Percentiles rank a stretch among this genome's conserved stretches.
Evolutionary conservation across 2,888 invertebrate genomes (phyloP).

Genomic region (Pteria penguin): DNA sequence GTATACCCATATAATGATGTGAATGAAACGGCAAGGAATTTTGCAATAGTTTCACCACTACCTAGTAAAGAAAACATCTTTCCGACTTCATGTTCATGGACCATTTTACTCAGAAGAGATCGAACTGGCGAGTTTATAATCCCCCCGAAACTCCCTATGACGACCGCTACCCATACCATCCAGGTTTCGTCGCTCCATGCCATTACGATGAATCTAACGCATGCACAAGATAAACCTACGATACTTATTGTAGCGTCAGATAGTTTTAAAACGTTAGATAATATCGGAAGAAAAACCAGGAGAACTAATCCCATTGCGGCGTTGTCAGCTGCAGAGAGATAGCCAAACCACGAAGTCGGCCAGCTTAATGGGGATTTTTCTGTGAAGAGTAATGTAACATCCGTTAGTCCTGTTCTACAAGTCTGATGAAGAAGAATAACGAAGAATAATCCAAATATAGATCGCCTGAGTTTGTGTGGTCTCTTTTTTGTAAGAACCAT

Average conservation of each 20-base stretch:
- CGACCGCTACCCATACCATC: constrained; percentile 72
- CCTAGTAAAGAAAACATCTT: constrained; percentile 76
- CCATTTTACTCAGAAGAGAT: constrained; percentile 75
- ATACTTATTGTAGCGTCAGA: constrained; percentile 71
- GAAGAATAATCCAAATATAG: constrained; percentile 69
- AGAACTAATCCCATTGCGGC: constrained; percentile 74
- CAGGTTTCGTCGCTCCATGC: constrained; percentile 64
- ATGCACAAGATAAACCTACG: constrained; percentile 70
- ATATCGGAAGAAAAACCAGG: constrained; percentile 71
- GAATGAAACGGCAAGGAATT: constrained; percentile 73
- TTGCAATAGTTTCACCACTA: constrained; percentile 75
- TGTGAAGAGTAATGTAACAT: constrained; percentile 74
- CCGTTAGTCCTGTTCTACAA: constrained; percentile 75
- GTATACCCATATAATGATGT: constrained; percentile 73
- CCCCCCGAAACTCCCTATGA: constrained; percentile 68
- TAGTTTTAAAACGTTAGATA: constrained; percentile 65
- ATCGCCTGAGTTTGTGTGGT: constrained; percentile 56
- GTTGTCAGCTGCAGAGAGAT: constrained; percentile 76
- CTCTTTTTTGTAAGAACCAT: constrained; percentile 65
- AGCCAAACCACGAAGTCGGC: constrained; percentile 76
- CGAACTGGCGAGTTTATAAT: constrained; percentile 72
- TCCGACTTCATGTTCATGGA: constrained; percentile 75
- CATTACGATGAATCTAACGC: constrained; percentile 63
- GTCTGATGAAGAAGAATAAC: constrained; percentile 72
- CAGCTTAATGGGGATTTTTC: constrained; percentile 73